Percentiles rank a stretch among this genome's conserved stretches.
Conservation (phyloP, 2,113 vertebrate genomes). For the Nannospalax galili region DNA sequence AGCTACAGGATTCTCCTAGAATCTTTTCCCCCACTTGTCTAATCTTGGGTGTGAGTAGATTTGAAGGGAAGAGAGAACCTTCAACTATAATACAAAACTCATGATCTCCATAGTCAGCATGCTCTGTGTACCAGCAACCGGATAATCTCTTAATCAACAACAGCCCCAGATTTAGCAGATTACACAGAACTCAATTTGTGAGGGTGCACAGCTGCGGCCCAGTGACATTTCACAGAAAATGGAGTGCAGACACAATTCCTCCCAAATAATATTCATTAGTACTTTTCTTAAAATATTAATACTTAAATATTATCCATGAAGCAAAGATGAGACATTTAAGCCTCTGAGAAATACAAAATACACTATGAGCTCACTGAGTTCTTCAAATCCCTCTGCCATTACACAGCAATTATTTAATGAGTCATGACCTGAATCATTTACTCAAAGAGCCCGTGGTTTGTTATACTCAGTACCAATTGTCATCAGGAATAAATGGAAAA, state of each 20-base stretch:
- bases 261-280: not conserved
- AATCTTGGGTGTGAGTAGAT: not conserved
- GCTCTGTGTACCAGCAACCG: not conserved
- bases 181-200: not conserved
- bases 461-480: not conserved
- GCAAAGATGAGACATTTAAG: not conserved
- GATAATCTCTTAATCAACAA: not conserved
- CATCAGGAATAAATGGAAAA: not conserved
- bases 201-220: no score
- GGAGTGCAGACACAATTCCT: not conserved
- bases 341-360: not conserved
- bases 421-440: not conserved
- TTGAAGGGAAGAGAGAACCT: not conserved
- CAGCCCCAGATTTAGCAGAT: not conserved
- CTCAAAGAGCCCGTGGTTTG: not conserved
- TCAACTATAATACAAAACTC: not conserved
- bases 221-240: not conserved
- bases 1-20: not conserved
- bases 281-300: not conserved
- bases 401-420: conserved; percentile 14
- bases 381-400: not conserved
- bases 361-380: not conserved
- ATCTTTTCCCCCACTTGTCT: not conserved
- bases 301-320: not conserved
- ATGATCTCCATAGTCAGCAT: not conserved